These are phyloP conservation scores for Drosophila limbata DNA, from an alignment of 2,888 invertebrate genomes.

Conservation along the genomic window DNA sequence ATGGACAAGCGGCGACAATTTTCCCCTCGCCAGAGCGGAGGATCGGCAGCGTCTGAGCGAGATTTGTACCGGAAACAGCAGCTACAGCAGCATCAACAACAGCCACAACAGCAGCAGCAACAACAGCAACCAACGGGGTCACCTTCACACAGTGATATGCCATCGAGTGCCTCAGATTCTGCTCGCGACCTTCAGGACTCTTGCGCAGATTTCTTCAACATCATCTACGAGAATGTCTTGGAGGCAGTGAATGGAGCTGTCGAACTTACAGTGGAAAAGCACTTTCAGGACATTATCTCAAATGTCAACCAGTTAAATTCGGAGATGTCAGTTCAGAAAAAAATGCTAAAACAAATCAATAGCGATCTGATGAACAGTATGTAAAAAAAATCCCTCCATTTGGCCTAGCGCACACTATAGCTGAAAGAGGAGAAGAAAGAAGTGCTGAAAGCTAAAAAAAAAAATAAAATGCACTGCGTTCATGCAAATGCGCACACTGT, in stretches of 20 bases:
- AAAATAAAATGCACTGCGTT: too few species aligned
- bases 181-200: slow-evolving; percentile 64
- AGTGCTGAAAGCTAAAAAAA: too few species aligned
- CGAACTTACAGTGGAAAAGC: slow-evolving; percentile 48
- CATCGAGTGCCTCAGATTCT: slow-evolving; percentile 10
- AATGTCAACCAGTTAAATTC: slow-evolving; percentile 43
- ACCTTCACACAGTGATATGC: not conserved
- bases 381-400: slow-evolving; percentile 25
- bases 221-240: slow-evolving; percentile 78
- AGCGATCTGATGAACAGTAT: slow-evolving; percentile 61
- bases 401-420: too few species aligned
- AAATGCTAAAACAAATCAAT: slow-evolving; percentile 42
- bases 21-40: not conserved
- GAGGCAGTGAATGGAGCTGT: slow-evolving; percentile 73
- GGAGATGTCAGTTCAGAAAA: slow-evolving; percentile 49
- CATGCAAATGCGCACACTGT: too few species aligned
- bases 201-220: slow-evolving; percentile 79
- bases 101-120: not conserved
- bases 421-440: too few species aligned
- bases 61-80: slow-evolving; percentile 3
- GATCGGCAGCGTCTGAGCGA: not conserved
- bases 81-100: slow-evolving; percentile 1
- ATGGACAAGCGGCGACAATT: slow-evolving; percentile 5
- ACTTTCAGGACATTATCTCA: slow-evolving; percentile 43
- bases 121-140: slow-evolving; percentile 1